Evolutionary conservation across 1,140 invertebrate species (phyloP).

Genomic region (Drosophila nigrodunni): DNA sequence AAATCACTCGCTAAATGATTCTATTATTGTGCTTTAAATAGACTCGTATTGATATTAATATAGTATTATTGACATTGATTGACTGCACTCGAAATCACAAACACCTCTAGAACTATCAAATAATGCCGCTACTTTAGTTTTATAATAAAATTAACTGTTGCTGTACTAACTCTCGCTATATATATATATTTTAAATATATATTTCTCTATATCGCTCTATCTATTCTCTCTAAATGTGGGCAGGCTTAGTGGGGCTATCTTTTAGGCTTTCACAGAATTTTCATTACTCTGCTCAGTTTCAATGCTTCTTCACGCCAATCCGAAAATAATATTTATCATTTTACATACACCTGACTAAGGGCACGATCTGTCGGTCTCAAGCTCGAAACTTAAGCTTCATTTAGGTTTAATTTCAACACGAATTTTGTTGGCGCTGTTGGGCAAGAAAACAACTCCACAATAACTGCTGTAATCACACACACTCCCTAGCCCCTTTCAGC

Average conservation of each 20-base stretch:
- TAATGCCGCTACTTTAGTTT: slow-evolving; percentile 29
- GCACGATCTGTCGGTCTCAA: background rate
- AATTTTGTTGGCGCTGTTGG: slow-evolving; percentile 35
- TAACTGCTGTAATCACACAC: slow-evolving; percentile 23
- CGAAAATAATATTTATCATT: slow-evolving; percentile 20
- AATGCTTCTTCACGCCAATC: slow-evolving; percentile 25
- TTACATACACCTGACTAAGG: slow-evolving; percentile 1
- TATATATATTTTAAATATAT: background rate
- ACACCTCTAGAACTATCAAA: slow-evolving; percentile 35
- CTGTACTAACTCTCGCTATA: slow-evolving; percentile 20
- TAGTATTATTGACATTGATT: slow-evolving; percentile 26
- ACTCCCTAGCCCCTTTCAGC: background rate
- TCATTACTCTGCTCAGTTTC: slow-evolving; percentile 11
- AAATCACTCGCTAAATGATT: slow-evolving; percentile 39
- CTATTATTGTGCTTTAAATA: slow-evolving; percentile 73
- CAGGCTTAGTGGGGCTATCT: slow-evolving; percentile 23
- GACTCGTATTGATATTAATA: slow-evolving; percentile 34
- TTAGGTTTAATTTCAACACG: slow-evolving; percentile 13
- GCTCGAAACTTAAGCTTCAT: slow-evolving; percentile 1
- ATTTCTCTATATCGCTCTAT: slow-evolving; percentile 21
- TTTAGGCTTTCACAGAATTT: background rate
- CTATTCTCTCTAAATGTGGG: slow-evolving; percentile 15
- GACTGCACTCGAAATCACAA: slow-evolving; percentile 34
- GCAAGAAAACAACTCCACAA: slow-evolving; percentile 13
- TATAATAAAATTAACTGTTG: slow-evolving; percentile 30